Evolutionary conservation across 2,888 invertebrate genomes (phyloP).

Genomic region (Stenchaetothrips biformis): DNA sequence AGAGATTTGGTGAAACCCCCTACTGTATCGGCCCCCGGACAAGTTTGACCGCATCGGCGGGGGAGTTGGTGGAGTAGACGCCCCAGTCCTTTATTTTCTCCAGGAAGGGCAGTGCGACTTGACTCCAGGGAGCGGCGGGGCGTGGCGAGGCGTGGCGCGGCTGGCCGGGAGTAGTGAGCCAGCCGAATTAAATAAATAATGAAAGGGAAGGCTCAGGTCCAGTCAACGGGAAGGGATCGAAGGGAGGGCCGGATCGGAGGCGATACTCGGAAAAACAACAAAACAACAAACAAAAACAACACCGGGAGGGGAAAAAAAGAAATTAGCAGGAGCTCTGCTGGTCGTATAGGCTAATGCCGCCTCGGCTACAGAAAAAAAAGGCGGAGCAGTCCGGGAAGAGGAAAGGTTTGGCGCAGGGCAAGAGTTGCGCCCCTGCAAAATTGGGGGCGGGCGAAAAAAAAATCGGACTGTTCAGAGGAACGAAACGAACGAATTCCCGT

Average conservation of each 20-base stretch:
- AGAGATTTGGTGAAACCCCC: too few relatives aligned
- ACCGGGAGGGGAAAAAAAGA: too few relatives aligned
- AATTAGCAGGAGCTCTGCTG: neutral
- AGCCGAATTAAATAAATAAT: conserved; percentile 1
- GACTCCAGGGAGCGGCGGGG: neutral
- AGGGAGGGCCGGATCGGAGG: neutral
- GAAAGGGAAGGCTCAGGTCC: neutral
- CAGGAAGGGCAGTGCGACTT: neutral
- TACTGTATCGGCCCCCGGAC: too few relatives aligned
- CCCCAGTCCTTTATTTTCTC: neutral
- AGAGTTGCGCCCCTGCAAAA: too few relatives aligned
- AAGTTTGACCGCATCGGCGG: neutral
- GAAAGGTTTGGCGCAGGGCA: too few relatives aligned
- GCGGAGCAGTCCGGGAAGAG: too few relatives aligned
- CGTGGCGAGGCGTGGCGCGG: too few relatives aligned
- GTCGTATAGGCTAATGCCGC: neutral
- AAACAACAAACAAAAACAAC: too few relatives aligned
- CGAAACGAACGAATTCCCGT: too few relatives aligned
- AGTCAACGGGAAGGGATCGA: neutral
- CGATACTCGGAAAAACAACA: too few relatives aligned
- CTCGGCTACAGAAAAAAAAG: neutral
- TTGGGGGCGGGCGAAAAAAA: too few relatives aligned
- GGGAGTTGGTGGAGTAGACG: neutral
- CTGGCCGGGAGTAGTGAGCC: neutral
- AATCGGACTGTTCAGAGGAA: too few relatives aligned